Percentiles rank a stretch among this genome's conserved stretches.
phyloP scores from a whole-genome alignment of 2,888 invertebrate species.

The Nymphalis polychloros region DNA sequence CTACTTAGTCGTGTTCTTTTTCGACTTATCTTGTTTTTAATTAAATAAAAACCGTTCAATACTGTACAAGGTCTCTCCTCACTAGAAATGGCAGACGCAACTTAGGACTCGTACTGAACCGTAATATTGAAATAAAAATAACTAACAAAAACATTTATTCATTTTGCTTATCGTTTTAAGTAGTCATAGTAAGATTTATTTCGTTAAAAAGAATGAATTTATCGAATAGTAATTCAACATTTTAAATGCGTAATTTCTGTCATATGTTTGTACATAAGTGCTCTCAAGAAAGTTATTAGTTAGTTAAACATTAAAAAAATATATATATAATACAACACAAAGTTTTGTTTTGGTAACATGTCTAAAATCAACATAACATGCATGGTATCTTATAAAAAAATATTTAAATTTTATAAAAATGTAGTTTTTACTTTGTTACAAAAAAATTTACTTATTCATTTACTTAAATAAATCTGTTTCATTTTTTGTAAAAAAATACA shows the following conservation, averaged over 20 bases:
- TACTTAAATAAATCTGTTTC: no score
- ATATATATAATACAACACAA: no score
- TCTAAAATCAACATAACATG: no score
- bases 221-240: constrained; percentile 5
- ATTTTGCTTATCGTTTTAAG: not conserved
- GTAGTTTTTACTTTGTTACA: no score
- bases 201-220: no score
- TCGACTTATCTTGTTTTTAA: constrained; percentile 34
- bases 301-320: no score
- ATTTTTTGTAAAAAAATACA: no score
- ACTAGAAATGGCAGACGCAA: constrained; percentile 43
- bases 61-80: constrained; percentile 46
- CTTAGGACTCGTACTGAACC: constrained; percentile 26
- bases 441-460: no score
- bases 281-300: not conserved
- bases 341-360: no score
- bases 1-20: constrained; percentile 24
- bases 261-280: not conserved
- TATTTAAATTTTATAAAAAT: no score
- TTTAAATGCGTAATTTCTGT: constrained; percentile 4
- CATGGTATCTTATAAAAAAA: no score
- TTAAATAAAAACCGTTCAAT: constrained; percentile 41
- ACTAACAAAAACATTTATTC: not conserved
- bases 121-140: constrained; percentile 22
- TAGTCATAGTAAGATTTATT: no score